Conservation (phyloP, 2,113 vertebrate species). For the Lipophrys pholis region DNA sequence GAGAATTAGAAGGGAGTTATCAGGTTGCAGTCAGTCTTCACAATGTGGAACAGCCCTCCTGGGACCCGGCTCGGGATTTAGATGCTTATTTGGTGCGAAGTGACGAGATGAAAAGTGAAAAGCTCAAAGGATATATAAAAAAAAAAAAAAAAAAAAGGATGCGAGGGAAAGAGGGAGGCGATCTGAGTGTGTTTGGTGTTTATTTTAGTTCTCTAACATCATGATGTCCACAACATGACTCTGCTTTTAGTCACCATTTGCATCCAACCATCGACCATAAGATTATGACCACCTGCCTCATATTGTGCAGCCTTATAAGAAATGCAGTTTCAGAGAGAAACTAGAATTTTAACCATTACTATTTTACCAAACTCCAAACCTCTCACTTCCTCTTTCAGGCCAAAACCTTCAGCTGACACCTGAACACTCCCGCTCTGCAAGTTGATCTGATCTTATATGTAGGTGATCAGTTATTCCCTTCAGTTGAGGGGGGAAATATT, state of each 20-base stretch:
- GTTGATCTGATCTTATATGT: too few relatives aligned
- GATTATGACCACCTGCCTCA: too few relatives aligned
- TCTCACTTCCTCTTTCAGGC: too few relatives aligned
- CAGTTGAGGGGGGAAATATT: too few relatives aligned
- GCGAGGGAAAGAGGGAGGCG: background rate
- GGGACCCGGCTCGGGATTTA: conserved; percentile 48
- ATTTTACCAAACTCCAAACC: too few relatives aligned
- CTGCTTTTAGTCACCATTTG: background rate
- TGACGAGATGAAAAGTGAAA: conserved; percentile 31
- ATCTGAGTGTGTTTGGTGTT: conserved; percentile 1
- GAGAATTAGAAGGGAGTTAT: conserved; percentile 11
- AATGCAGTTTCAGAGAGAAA: too few relatives aligned
- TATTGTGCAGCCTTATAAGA: too few relatives aligned
- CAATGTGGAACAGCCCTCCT: conserved; percentile 48
- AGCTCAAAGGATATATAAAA: conserved; percentile 42
- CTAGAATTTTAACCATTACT: too few relatives aligned
- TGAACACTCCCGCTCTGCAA: too few relatives aligned
- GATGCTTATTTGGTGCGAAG: conserved; percentile 43
- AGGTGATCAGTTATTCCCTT: too few relatives aligned
- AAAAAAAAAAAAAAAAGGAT: conserved; percentile 36
- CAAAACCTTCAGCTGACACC: too few relatives aligned
- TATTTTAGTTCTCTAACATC: conserved; percentile 11
- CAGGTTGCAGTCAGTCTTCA: conserved; percentile 47
- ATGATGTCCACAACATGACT: conserved; percentile 34
- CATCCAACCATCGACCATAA: too few relatives aligned